phyloP scores from a whole-genome alignment of 2,888 invertebrate genomes.

The Paralinhomoeus sp. region DNA sequence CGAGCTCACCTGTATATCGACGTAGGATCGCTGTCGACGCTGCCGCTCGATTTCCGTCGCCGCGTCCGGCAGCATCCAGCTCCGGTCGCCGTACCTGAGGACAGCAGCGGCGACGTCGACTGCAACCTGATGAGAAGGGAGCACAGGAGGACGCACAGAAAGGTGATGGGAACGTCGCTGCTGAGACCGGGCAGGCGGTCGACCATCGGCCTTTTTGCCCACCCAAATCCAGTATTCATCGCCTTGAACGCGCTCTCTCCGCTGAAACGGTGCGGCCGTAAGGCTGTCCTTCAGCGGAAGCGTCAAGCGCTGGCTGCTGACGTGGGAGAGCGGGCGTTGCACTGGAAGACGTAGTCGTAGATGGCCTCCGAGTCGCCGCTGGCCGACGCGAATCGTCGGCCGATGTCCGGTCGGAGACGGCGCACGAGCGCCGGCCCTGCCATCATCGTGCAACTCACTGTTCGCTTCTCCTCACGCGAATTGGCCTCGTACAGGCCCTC shows the following conservation, averaged over 20 bases:
- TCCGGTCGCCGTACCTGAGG: slow-evolving; percentile 53
- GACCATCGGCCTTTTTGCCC: slow-evolving; percentile 86
- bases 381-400: slow-evolving; percentile 47
- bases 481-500: too few species aligned
- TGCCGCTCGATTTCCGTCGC: slow-evolving; percentile 48
- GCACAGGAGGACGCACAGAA: slow-evolving; percentile 32
- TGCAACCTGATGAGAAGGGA: too few species aligned
- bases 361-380: slow-evolving; percentile 30
- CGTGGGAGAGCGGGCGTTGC: slow-evolving; percentile 73
- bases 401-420: slow-evolving; percentile 53
- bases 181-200: slow-evolving; percentile 47
- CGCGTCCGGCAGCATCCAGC: slow-evolving; percentile 73
- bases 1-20: slow-evolving; percentile 58
- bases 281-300: too few species aligned
- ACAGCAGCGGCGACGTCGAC: too few species aligned
- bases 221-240: slow-evolving; percentile 66
- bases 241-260: slow-evolving; percentile 75
- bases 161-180: slow-evolving; percentile 52
- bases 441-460: not conserved
- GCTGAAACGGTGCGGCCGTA: too few species aligned
- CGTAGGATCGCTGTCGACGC: slow-evolving; percentile 41
- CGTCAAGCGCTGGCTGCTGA: slow-evolving; percentile 27
- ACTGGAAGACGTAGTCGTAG: slow-evolving; percentile 76
- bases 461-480: too few species aligned
- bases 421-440: not conserved